These are phyloP conservation scores for Delia radicum DNA, from an alignment of 1,140 invertebrate species.

Conservation along the genomic window DNA sequence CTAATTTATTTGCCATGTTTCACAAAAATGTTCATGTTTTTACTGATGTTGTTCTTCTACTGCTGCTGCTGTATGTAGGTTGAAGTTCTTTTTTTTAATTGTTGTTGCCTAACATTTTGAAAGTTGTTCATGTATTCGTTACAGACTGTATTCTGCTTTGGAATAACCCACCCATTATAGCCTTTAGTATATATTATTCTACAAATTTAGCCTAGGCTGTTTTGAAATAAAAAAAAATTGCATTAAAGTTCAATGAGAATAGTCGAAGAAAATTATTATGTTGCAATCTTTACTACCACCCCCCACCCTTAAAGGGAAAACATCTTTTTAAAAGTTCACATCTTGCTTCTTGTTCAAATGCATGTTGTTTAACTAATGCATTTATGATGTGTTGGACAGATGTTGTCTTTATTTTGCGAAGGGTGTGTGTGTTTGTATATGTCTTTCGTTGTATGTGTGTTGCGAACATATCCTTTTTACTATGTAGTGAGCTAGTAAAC, in stretches of 20 bases:
- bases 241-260: neutral
- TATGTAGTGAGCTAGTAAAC: constrained; percentile 35
- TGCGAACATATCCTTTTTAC: constrained; percentile 30
- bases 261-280: neutral
- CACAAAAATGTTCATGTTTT: constrained; percentile 30
- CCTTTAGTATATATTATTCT: neutral
- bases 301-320: neutral
- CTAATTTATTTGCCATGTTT: constrained; percentile 56
- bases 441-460: neutral
- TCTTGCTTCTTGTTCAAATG: neutral
- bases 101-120: neutral
- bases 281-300: neutral
- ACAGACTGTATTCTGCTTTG: too few relatives aligned
- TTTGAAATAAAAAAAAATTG: neutral
- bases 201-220: neutral
- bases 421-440: neutral
- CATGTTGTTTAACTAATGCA: constrained; percentile 30
- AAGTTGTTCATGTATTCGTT: neutral
- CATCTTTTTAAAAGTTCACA: neutral
- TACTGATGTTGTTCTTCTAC: constrained; percentile 14
- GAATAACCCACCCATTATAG: too few relatives aligned
- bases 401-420: neutral
- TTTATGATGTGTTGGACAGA: constrained; percentile 30
- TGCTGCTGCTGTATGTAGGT: constrained; percentile 43
- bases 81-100: too few relatives aligned